phyloP scores from a whole-genome alignment of 2,113 vertebrate species.

The Syngnathoides biaculeatus region DNA sequence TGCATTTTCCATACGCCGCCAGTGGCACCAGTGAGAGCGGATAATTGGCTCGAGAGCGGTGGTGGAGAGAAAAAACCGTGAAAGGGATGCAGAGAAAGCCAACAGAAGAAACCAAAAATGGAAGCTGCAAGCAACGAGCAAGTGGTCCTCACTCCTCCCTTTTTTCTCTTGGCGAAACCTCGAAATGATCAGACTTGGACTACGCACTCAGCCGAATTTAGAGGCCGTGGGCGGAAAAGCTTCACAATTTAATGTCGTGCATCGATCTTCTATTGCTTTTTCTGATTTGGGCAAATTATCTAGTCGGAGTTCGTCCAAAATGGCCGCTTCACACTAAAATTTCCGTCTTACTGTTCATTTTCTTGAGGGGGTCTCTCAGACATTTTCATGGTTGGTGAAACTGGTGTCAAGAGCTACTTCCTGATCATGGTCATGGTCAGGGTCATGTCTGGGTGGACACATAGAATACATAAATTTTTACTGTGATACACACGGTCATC shows the following conservation, averaged over 20 bases:
- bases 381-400: no score
- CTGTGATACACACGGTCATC: no score
- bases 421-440: no score
- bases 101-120: constrained; percentile 43
- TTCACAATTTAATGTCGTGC: background rate
- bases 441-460: no score
- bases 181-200: background rate
- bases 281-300: no score
- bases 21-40: constrained; percentile 76
- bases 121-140: no score
- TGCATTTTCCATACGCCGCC: constrained; percentile 79
- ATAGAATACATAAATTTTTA: no score
- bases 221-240: background rate
- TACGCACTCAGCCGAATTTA: background rate
- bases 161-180: background rate
- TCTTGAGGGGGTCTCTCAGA: no score
- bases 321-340: background rate
- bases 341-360: no score
- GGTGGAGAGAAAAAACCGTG: constrained; percentile 68
- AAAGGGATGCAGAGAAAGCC: constrained; percentile 72
- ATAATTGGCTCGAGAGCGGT: constrained; percentile 80
- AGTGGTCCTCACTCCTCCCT: background rate
- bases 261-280: background rate
- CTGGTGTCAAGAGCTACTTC: no score
- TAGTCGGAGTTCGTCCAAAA: background rate